Evolutionary conservation across 2,113 vertebrate species (phyloP).

Genomic region (Mesoclemmys tuberculata): DNA sequence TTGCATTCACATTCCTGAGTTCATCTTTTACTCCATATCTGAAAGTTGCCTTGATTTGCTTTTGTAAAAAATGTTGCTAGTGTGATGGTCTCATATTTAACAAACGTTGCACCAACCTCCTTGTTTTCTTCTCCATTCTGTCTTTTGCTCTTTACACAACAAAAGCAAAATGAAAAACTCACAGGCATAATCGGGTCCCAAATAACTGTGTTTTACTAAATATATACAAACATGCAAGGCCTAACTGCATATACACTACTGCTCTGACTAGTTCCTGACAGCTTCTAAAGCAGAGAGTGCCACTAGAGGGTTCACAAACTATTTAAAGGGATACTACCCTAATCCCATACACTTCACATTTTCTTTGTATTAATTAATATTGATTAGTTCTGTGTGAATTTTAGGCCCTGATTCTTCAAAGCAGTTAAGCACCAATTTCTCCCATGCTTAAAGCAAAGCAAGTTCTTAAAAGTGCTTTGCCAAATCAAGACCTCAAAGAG

Average conservation of each 20-base stretch:
- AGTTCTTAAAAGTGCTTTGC: background rate
- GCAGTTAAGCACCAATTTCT: background rate
- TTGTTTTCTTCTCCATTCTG: background rate
- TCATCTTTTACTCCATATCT: background rate
- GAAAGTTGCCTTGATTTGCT: background rate
- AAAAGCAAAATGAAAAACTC: background rate
- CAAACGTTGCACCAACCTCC: background rate
- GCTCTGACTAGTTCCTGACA: accelerated
- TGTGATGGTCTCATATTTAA: background rate
- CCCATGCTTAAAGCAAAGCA: background rate
- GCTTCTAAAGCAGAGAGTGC: background rate
- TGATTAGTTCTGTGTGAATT: background rate
- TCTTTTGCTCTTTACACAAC: background rate
- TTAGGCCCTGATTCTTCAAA: background rate
- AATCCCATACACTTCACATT: background rate
- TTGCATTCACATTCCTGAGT: background rate
- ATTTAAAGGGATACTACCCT: background rate
- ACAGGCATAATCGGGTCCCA: background rate
- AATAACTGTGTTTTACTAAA: background rate
- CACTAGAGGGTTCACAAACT: background rate
- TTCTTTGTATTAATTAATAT: background rate
- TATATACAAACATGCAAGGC: background rate
- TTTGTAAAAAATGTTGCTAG: background rate
- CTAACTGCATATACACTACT: background rate
- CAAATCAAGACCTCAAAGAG: background rate